phyloP scores from a whole-genome alignment of 2,888 invertebrate genomes.

The Orthosia gothica region DNA sequence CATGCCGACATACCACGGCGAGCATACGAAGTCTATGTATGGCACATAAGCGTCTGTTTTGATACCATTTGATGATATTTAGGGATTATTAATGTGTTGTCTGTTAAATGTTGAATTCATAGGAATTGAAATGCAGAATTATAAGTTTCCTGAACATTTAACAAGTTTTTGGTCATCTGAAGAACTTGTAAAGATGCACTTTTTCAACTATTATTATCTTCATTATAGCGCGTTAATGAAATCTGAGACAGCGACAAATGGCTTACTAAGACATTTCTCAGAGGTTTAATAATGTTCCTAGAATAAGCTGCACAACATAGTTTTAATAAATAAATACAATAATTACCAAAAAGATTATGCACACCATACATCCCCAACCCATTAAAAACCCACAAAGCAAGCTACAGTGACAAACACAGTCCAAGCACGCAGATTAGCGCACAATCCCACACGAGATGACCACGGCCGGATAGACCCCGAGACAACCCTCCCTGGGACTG shows the following conservation, averaged over 20 bases:
- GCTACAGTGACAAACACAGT: constrained; percentile 20
- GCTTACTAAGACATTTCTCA: neutral
- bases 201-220: neutral
- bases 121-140: neutral
- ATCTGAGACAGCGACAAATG: neutral
- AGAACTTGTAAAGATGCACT: neutral
- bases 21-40: constrained; percentile 61
- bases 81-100: constrained; percentile 45
- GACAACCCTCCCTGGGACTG: constrained; percentile 26
- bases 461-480: constrained; percentile 25
- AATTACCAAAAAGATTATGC: neutral
- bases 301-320: too few species aligned
- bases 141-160: neutral
- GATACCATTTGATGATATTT: constrained; percentile 65
- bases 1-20: constrained; percentile 73
- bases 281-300: neutral
- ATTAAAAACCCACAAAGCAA: constrained; percentile 28
- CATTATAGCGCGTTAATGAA: neutral
- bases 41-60: constrained; percentile 60
- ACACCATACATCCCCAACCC: neutral
- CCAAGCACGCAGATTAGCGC: constrained; percentile 50
- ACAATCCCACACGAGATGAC: constrained; percentile 28
- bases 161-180: neutral
- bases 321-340: too few species aligned
- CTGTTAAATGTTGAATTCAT: neutral